Evolutionary conservation across 2,113 vertebrate genomes (phyloP).

Genomic region (Ceyx margarethae): DNA sequence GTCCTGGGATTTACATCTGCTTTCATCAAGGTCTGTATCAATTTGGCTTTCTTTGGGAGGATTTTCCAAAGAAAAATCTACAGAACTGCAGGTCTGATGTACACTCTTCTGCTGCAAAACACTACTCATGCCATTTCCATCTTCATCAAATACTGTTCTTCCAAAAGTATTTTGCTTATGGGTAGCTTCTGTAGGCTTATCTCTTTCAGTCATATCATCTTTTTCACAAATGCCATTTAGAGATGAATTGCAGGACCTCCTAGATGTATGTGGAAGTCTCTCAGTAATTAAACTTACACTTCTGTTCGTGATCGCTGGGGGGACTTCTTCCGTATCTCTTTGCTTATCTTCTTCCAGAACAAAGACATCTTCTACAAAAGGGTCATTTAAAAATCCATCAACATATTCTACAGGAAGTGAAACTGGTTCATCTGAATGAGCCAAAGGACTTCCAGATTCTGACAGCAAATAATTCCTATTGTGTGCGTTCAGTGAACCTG

Average conservation of each 20-base stretch:
- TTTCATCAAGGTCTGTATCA: neutral
- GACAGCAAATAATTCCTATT: neutral
- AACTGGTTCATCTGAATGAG: neutral
- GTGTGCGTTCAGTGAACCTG: neutral
- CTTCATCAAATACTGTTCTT: neutral
- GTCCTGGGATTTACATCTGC: neutral
- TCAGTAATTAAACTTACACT: neutral
- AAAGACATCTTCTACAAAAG: conserved; percentile 29
- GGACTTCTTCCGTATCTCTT: conserved; percentile 17
- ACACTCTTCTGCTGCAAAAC: neutral
- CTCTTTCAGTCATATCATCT: neutral
- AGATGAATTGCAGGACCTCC: neutral
- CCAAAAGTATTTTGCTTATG: neutral
- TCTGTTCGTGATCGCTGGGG: neutral
- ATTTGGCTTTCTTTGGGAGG: neutral
- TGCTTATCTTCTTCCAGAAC: conserved; percentile 30
- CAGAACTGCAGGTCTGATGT: neutral
- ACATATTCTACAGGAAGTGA: conserved; percentile 9
- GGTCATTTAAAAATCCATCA: conserved; percentile 6
- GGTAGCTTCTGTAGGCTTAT: neutral
- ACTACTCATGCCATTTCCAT: neutral
- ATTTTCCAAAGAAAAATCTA: neutral
- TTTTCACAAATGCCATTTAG: conserved; percentile 13
- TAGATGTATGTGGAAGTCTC: neutral
- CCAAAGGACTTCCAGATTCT: conserved; percentile 7